A percentile compares a stretch with the other conserved stretches of the same genome.
Evolutionary conservation across 2,113 vertebrate species (phyloP).

Genomic region (Tyrannus savana): DNA sequence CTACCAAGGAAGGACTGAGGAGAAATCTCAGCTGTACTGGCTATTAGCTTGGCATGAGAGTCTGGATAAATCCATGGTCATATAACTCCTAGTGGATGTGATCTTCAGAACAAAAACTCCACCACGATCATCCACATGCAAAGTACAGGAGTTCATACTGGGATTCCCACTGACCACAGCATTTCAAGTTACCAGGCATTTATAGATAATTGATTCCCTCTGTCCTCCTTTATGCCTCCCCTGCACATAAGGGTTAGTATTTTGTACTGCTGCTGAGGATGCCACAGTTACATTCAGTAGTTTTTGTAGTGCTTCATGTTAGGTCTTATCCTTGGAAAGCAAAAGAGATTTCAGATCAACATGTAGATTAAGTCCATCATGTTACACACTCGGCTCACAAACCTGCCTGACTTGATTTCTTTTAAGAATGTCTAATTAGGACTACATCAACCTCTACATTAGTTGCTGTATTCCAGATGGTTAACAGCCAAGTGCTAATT

Average conservation of each 20-base stretch:
- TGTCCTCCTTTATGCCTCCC: neutral
- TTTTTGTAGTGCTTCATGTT: neutral
- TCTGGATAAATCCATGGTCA: neutral
- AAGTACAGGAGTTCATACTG: neutral
- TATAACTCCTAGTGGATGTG: neutral
- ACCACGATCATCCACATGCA: neutral
- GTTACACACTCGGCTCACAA: neutral
- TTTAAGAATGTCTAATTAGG: neutral
- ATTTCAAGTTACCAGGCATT: neutral
- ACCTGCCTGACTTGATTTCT: slow-evolving; percentile 10
- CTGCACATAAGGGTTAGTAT: neutral
- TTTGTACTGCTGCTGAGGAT: neutral
- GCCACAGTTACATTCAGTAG: neutral
- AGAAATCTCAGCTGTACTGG: neutral
- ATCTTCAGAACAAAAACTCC: neutral
- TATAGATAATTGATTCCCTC: neutral
- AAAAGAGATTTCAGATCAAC: neutral
- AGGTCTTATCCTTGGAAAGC: neutral
- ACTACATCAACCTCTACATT: neutral
- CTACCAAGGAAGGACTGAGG: neutral
- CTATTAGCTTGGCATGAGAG: neutral
- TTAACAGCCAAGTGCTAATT: neutral
- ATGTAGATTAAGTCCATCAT: neutral
- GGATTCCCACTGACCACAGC: neutral
- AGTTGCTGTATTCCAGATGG: neutral